Evolutionary conservation across 2,888 invertebrate species (phyloP).

Genomic region (Nomada lathburiana): DNA sequence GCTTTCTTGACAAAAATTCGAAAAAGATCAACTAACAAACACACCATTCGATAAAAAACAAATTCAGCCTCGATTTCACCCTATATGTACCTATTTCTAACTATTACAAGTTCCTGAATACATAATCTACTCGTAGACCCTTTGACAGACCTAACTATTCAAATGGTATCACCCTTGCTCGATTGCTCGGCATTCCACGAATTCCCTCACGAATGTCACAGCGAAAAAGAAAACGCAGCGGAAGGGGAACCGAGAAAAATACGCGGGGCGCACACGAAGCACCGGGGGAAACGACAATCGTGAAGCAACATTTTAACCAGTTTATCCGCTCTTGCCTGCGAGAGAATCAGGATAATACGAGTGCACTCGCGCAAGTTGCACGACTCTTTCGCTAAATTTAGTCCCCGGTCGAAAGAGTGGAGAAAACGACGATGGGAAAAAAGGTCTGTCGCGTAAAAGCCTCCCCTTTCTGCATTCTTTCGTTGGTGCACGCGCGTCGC

Average conservation of each 20-base stretch:
- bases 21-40: too few relatives aligned
- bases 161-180: too few relatives aligned
- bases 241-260: not conserved
- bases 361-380: slow-evolving; percentile 58
- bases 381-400: slow-evolving; percentile 75
- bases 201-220: not conserved
- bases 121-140: too few relatives aligned
- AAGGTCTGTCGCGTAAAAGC: slow-evolving; percentile 52
- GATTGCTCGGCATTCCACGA: too few relatives aligned
- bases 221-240: not conserved
- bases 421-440: slow-evolving; percentile 56
- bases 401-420: slow-evolving; percentile 57
- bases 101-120: too few relatives aligned
- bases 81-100: too few relatives aligned
- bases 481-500: not conserved
- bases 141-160: too few relatives aligned
- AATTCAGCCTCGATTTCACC: too few relatives aligned
- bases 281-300: slow-evolving; percentile 54
- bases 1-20: too few relatives aligned
- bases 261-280: not conserved
- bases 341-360: slow-evolving; percentile 61
- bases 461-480: slow-evolving; percentile 3
- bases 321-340: slow-evolving; percentile 39
- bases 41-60: too few relatives aligned
- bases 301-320: slow-evolving; percentile 65